Evolutionary conservation across 2,797 vertebrate species (phyloP).

Genomic region (Hoplostethus mediterraneus): DNA sequence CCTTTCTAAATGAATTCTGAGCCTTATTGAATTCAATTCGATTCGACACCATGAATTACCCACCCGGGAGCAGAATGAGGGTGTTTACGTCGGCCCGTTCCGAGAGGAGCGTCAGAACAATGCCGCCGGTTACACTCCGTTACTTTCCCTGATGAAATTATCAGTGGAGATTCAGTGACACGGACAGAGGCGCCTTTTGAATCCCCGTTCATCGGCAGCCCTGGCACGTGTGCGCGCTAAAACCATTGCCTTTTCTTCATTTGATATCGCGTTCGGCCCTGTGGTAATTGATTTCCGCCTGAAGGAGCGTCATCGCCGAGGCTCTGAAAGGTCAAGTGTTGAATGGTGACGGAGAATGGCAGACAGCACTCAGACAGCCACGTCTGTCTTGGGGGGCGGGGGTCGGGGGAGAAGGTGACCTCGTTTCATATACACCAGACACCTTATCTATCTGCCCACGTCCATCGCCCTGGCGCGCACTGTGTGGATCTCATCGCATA

Average conservation of each 20-base stretch:
- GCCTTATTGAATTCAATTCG: conserved; percentile 42
- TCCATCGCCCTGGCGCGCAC: conserved; percentile 17
- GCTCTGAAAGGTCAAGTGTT: conserved; percentile 76
- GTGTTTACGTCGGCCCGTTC: conserved; percentile 35
- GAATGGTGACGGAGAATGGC: conserved; percentile 63
- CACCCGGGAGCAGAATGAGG: conserved; percentile 32
- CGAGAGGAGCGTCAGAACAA: conserved; percentile 44
- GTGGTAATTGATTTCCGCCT: conserved; percentile 76
- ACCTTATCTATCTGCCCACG: conserved; percentile 48
- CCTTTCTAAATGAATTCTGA: conserved; percentile 49
- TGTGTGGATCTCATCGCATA: conserved; percentile 26
- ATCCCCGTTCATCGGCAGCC: conserved; percentile 32
- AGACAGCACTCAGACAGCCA: conserved; percentile 72
- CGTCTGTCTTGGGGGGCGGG: conserved; percentile 50
- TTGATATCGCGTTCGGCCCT: conserved; percentile 49
- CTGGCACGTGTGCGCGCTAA: conserved; percentile 42
- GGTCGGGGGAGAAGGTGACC: conserved; percentile 69
- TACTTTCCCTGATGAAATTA: conserved; percentile 60
- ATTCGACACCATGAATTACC: conserved; percentile 46
- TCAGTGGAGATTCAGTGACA: conserved; percentile 66
- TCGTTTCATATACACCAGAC: conserved; percentile 68
- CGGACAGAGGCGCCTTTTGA: conserved; percentile 42
- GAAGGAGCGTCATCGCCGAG: conserved; percentile 53
- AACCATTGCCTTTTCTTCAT: conserved; percentile 51
- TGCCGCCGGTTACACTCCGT: conserved; percentile 37